Conservation (phyloP, 2,888 invertebrate species). For the Epistrophe eligans region DNA sequence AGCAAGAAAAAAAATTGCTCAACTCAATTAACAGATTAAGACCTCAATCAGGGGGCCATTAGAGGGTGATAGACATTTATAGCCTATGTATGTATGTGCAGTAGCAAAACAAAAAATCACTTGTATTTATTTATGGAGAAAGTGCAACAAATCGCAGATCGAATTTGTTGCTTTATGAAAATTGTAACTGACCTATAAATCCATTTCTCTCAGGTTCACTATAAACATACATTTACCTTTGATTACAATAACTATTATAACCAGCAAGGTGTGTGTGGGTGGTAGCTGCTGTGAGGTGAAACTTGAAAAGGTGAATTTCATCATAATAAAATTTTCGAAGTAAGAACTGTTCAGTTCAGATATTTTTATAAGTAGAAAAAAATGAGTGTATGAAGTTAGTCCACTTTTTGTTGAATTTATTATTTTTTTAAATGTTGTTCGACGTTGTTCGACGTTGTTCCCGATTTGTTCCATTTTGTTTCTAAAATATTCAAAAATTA, state of each 20-base stretch:
- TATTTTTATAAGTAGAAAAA: too few relatives aligned
- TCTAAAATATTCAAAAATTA: too few relatives aligned
- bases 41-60: constrained; percentile 63
- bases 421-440: too few relatives aligned
- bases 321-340: too few relatives aligned
- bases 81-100: neutral
- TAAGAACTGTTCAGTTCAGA: too few relatives aligned
- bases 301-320: neutral
- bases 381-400: too few relatives aligned
- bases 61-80: constrained; percentile 63
- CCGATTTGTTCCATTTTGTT: too few relatives aligned
- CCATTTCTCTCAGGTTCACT: neutral
- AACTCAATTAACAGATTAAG: constrained; percentile 67
- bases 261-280: neutral
- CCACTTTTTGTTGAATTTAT: too few relatives aligned
- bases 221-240: too few relatives aligned
- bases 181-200: constrained; percentile 17
- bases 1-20: constrained; percentile 3
- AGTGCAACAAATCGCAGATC: constrained; percentile 10
- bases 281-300: neutral
- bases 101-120: constrained; percentile 8
- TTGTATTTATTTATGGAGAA: constrained; percentile 43
- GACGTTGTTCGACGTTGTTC: too few relatives aligned
- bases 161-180: constrained; percentile 15
- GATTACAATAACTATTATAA: neutral